Evolutionary conservation across 2,888 invertebrate species (phyloP), one percentile per base, ranked within the genome.

Genomic region (Mythimna albipuncta): DNA sequence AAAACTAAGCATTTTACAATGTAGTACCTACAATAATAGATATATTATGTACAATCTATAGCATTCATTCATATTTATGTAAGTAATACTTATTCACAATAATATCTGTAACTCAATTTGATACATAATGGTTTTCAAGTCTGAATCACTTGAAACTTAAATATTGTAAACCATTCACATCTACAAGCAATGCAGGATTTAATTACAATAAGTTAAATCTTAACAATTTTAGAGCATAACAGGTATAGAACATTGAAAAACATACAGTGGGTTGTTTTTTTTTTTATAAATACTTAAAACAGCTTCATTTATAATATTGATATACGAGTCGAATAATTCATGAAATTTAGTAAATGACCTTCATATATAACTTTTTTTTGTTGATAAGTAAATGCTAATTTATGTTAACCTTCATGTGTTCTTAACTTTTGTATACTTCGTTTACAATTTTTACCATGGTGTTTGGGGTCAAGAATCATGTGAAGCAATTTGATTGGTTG

Each of bases 1-100:
- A 94, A 91, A 90, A 91, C 93, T 94, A 94, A 93, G 92, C 93
- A 91, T 93, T 93, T 90, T 92, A 92, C 90, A 93, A 89, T 91
- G 90, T 91, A 83, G 90, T 91, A 82, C 87, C 89, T 88, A 88
- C 82, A 79, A 83, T 84, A 83, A 83, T 76, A 86, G 83, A 87
- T 85, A 87, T 85, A 84, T 85, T 88, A 89, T 88, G 83, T 88
- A 88, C 88, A 88, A 86, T 87, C 81, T 69, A 87, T 85, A 86
- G 84, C 82, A 86, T 84, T 85, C 82, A 87, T 86, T 82, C 82
- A 82, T 84, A 82, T 72, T 77, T 73, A 64, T 79, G 61, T 73
- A 77, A 82, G 78, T 85, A 84, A 85, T 83, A 86, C 85, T 81
- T 83, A 81, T 79, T 65, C 79, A 75, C 66, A 79, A 82, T 74